Evolutionary conservation across 2,797 vertebrate species (phyloP).

Genomic region (Ara ararauna): DNA sequence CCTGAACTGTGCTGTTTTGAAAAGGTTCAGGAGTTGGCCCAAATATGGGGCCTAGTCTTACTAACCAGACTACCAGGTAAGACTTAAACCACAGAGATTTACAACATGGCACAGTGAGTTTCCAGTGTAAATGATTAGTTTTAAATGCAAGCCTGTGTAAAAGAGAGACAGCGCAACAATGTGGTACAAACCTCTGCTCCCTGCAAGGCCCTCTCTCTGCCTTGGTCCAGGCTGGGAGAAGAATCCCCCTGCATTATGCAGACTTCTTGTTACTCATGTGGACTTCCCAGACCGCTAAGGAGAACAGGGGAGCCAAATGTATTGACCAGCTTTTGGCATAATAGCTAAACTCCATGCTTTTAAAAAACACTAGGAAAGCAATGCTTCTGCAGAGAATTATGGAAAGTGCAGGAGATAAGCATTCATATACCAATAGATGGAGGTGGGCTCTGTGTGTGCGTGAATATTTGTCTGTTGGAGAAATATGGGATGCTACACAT

Average conservation of each 20-base stretch:
- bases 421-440: not conserved
- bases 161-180: fast-evolving
- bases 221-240: not conserved
- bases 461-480: not conserved
- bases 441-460: not conserved
- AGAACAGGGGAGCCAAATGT: not conserved
- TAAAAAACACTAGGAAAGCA: not conserved
- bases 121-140: not conserved
- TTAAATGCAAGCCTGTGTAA: not conserved
- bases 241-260: fast-evolving
- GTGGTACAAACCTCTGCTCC: fast-evolving
- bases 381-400: not conserved
- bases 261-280: fast-evolving
- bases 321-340: not conserved
- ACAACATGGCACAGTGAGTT: not conserved
- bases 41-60: not conserved
- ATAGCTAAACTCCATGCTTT: not conserved
- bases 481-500: not conserved
- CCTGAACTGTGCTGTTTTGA: not conserved
- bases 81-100: not conserved
- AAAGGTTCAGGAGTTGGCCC: not conserved
- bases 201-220: not conserved
- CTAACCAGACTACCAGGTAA: not conserved
- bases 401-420: not conserved
- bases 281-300: not conserved